Conservation (phyloP, 2,113 vertebrate species). For the Struthio camelus region DNA sequence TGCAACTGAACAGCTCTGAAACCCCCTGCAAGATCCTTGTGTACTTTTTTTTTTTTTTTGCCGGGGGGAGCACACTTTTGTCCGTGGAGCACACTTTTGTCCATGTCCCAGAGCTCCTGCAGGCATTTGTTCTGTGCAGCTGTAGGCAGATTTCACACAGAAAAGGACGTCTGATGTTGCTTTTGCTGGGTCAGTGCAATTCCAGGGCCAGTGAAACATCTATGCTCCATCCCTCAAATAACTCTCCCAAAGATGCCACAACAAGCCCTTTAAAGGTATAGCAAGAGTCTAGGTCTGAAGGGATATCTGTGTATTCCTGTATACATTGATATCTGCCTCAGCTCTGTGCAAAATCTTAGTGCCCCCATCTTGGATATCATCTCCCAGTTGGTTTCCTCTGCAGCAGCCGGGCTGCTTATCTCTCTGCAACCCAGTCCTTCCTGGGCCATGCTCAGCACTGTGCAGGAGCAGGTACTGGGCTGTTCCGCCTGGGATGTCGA, state of each 20-base stretch:
- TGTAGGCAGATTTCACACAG: conserved; percentile 2
- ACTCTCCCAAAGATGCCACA: not conserved
- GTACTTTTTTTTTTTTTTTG: not conserved
- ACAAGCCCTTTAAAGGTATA: not conserved
- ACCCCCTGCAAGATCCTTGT: not conserved
- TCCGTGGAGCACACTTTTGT: not conserved
- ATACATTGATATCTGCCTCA: not conserved
- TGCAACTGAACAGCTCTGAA: not conserved
- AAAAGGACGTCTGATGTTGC: not conserved
- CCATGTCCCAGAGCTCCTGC: not conserved
- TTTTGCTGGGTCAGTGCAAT: conserved; percentile 20
- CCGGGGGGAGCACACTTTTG: not conserved
- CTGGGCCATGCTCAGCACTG: not conserved
- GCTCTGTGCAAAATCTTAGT: not conserved
- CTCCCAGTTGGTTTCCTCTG: not conserved
- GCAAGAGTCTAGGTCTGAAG: not conserved
- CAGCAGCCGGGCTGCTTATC: not conserved
- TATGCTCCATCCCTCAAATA: not conserved
- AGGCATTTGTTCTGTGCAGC: not conserved
- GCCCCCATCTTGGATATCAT: not conserved
- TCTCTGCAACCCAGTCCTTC: not conserved
- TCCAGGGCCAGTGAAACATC: not conserved
- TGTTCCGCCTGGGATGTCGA: not conserved
- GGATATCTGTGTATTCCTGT: not conserved
- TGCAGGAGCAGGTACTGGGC: not conserved